Evolutionary conservation across 2,888 invertebrate species (phyloP).

Genomic region (Aspidiotus rigidus): DNA sequence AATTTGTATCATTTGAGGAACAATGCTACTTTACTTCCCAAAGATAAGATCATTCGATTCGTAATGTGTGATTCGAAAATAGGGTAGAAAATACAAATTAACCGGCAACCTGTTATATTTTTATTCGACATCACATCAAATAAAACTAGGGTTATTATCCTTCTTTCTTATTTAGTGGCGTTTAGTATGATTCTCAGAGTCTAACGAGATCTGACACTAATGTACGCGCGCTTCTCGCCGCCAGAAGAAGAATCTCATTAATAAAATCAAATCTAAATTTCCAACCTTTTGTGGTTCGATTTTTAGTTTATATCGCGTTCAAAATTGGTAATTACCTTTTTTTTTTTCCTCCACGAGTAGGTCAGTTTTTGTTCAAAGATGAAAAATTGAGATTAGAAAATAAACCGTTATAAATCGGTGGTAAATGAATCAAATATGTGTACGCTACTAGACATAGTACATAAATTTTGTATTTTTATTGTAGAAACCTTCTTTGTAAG

Average conservation of each 20-base stretch:
- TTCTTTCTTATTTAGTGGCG: constrained; percentile 23
- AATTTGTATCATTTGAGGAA: constrained; percentile 23
- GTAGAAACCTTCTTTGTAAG: no score
- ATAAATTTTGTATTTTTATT: no score
- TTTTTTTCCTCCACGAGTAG: not conserved
- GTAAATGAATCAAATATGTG: no score
- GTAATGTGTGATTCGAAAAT: constrained; percentile 21
- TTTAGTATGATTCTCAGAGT: constrained; percentile 20
- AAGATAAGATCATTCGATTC: constrained; percentile 28
- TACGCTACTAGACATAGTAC: no score
- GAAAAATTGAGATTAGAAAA: not conserved
- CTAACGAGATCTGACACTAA: constrained; percentile 31
- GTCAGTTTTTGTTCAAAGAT: not conserved
- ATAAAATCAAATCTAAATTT: constrained; percentile 19
- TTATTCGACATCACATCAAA: constrained; percentile 5
- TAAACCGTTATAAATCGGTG: no score
- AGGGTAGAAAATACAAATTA: constrained; percentile 15
- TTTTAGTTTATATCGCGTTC: constrained; percentile 1
- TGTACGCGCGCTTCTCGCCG: constrained; percentile 8
- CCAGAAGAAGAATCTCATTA: constrained; percentile 21
- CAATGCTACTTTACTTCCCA: constrained; percentile 14
- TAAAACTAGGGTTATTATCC: not conserved
- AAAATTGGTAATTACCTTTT: constrained; percentile 13
- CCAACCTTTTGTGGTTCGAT: constrained; percentile 7
- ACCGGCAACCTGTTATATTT: constrained; percentile 2